Evolutionary conservation across 2,113 vertebrate species (phyloP), one percentile per base, ranked within the genome.

Genomic region (Entelurus aequoreus): DNA sequence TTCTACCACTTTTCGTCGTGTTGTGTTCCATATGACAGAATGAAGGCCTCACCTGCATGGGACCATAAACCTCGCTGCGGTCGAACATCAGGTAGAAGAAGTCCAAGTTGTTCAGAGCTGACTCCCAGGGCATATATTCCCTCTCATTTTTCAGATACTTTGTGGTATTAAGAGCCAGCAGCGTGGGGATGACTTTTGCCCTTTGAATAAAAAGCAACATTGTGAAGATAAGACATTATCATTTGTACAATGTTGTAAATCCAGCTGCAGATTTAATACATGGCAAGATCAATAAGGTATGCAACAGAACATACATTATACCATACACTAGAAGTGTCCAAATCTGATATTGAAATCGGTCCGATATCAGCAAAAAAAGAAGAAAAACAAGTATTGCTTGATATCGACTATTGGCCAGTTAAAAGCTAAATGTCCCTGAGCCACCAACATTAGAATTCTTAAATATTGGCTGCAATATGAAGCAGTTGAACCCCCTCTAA

Each of bases 11-110:
- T 42, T 2, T 48, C 6, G 2, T 60, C 13, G 3, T 48, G 4
- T 44, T 49, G 62, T 44, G 21, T 60, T 46, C 38, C 10, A 44
- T 6, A 13, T 12, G 11, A 16, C 6, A 36, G 49, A 44, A n/a
- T 44, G 11, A 13, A 46, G 13, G 1, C 50, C 42, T 28, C 77
- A 98, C 96, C 93, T 90, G 77, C 92, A 98, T 93, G 74, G 57
- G 69, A 13, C 91, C 92, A 0, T 92, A 94, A 21, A 96, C 90
- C 35, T 94, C 90, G 0, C 82, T 90, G 68, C 93, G 92, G 68
- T 97, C 95, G 2, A 98, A 94, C 94, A 98, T 95, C 65, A 92
- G 88, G 77, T 79, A 77, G 80, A 93, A 92, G 86, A 92, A 95
- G 13, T 61, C 68, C 46, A 98, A 84, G 84, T 91, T 94, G 69